phyloP scores from a whole-genome alignment of 2,797 vertebrate species.

The Pitangus sulphuratus region DNA sequence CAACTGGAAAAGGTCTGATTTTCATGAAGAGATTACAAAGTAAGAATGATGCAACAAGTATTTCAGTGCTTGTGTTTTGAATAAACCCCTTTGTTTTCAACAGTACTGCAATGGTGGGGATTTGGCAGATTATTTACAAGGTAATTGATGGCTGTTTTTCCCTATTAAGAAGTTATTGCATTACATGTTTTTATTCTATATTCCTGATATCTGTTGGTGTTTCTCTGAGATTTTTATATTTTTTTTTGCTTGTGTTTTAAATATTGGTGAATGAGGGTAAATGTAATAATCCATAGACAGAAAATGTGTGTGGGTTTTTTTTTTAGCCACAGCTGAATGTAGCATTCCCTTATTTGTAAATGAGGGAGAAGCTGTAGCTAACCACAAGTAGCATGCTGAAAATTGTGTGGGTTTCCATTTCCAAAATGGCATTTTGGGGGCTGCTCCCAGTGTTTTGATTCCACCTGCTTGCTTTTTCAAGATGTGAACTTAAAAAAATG shows the following conservation, averaged over 20 bases:
- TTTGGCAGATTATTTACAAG: constrained; percentile 97
- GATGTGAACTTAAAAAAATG: not conserved
- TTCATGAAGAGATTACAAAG: not conserved
- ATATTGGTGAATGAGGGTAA: not conserved
- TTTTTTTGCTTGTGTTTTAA: not conserved
- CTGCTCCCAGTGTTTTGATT: not conserved
- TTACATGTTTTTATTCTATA: not conserved
- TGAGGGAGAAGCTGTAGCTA: not conserved
- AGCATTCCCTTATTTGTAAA: not conserved
- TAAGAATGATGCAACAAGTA: not conserved
- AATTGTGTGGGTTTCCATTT: not conserved
- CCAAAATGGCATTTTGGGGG: not conserved
- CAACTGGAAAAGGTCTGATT: not conserved
- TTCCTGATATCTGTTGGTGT: not conserved
- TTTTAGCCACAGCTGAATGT: not conserved
- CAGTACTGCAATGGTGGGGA: constrained; percentile 98
- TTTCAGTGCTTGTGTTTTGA: constrained; percentile 33
- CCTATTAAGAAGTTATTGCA: not conserved
- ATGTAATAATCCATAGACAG: not conserved
- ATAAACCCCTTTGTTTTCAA: constrained; percentile 51
- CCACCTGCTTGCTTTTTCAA: not conserved
- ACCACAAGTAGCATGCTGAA: not conserved
- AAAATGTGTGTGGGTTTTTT: not conserved
- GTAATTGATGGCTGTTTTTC: constrained; percentile 77
- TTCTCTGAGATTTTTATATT: not conserved